These are phyloP conservation scores for Corythaeola cristata DNA, from an alignment of 2,113 vertebrate genomes.

Conservation along the genomic window DNA sequence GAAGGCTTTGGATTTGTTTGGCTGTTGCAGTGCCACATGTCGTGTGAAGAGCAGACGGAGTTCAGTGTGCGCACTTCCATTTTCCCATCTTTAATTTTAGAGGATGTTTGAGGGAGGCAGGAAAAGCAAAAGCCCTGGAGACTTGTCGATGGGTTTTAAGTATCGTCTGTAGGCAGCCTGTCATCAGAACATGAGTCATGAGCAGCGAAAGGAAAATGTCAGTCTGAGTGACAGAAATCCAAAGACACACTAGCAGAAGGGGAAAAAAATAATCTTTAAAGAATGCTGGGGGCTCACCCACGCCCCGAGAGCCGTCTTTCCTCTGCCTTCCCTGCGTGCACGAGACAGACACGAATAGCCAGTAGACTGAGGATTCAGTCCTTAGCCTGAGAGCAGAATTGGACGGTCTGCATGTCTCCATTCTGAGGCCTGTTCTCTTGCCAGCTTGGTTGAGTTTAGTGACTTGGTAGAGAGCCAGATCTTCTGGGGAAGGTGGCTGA, in stretches of 20 bases:
- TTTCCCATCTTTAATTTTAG: constrained; percentile 64
- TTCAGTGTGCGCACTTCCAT: constrained; percentile 24
- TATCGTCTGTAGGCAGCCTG: constrained; percentile 59
- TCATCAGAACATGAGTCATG: constrained; percentile 65
- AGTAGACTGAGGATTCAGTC: constrained; percentile 9
- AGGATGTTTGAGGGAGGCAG: constrained; percentile 66
- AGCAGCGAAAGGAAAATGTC: constrained; percentile 63
- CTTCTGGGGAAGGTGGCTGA: constrained; percentile 55
- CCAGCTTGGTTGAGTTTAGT: constrained; percentile 41
- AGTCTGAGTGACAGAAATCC: constrained; percentile 55
- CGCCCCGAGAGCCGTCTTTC: background rate
- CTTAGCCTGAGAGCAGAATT: constrained; percentile 24
- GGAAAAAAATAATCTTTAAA: background rate
- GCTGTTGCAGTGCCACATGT: constrained; percentile 34
- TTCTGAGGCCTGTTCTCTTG: constrained; percentile 47
- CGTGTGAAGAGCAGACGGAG: background rate
- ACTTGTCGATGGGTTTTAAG: constrained; percentile 68
- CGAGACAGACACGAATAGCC: constrained; percentile 52
- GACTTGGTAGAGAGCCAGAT: constrained; percentile 51
- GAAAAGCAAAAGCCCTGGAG: constrained; percentile 69
- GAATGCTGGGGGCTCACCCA: constrained; percentile 59
- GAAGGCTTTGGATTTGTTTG: constrained; percentile 30
- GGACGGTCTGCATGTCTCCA: background rate
- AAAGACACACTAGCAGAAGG: constrained; percentile 52
- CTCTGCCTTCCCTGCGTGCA: constrained; percentile 22